Conservation (phyloP, 2,113 vertebrate species). For the Australoheros scitulus region DNA sequence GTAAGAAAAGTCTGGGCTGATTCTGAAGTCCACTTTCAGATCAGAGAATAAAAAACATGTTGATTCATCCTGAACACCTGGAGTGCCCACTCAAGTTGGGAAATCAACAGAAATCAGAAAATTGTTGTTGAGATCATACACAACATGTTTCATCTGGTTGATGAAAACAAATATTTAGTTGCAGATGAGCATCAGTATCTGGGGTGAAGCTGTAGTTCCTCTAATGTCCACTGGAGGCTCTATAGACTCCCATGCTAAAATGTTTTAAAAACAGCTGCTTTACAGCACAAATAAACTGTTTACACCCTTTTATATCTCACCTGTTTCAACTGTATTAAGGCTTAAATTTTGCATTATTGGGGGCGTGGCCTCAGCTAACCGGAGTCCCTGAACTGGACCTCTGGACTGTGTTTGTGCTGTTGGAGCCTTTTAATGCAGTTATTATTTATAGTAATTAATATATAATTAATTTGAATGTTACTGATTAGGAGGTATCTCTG, state of each 20-base stretch:
- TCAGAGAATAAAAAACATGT: not conserved
- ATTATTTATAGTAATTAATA: no score
- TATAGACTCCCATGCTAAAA: not conserved
- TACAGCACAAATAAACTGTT: not conserved
- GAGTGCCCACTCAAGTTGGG: not conserved
- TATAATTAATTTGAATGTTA: no score
- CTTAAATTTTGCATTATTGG: not conserved
- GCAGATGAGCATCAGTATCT: not conserved
- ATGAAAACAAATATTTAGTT: not conserved
- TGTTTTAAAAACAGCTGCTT: no score
- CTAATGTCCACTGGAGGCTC: not conserved
- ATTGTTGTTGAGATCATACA: not conserved
- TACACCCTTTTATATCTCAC: no score
- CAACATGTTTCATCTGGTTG: not conserved
- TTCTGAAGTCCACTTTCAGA: not conserved
- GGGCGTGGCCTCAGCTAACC: no score
- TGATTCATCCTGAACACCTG: not conserved
- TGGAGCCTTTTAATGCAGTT: no score
- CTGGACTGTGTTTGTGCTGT: no score
- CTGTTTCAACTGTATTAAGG: not conserved
- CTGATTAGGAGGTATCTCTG: no score
- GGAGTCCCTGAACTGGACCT: no score
- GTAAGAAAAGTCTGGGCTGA: not conserved
- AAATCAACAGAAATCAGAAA: not conserved
- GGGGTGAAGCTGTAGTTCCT: not conserved